A percentile compares a stretch with the other conserved stretches of the same genome.
Conservation (phyloP, 1,140 invertebrate species). For the Formica exsecta region DNA sequence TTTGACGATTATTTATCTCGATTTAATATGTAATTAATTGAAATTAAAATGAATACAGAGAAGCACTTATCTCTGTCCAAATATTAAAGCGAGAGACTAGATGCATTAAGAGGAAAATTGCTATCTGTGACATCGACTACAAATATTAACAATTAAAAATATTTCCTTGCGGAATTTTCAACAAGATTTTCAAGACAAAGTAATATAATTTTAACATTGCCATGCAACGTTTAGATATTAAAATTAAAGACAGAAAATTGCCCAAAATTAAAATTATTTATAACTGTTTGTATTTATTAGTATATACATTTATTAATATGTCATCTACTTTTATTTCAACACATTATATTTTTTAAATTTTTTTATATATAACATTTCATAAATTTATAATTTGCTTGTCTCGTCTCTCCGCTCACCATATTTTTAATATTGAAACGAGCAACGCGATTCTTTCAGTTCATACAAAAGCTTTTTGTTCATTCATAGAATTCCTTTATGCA, state of each 20-base stretch:
- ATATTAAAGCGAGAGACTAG: conserved; percentile 2
- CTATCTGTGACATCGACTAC: neutral
- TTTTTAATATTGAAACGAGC: neutral
- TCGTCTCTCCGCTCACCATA: neutral
- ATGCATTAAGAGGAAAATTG: neutral
- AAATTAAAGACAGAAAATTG: neutral
- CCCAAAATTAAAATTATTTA: neutral
- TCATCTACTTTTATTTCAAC: neutral
- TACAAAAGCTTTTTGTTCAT: neutral
- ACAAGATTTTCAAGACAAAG: too few species aligned
- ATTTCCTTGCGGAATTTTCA: too few species aligned
- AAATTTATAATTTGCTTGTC: neutral
- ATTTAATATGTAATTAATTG: conserved; percentile 34
- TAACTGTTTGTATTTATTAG: neutral
- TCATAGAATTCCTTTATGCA: neutral
- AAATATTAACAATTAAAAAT: neutral
- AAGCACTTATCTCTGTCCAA: neutral
- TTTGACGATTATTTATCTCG: conserved; percentile 7
- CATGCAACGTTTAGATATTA: too few species aligned
- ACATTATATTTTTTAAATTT: neutral
- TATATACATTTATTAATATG: conserved; percentile 16
- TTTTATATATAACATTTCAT: too few species aligned
- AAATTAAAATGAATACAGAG: neutral
- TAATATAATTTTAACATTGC: too few species aligned
- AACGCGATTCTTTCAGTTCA: neutral